phyloP scores from a whole-genome alignment of 2,113 vertebrate genomes.

The Phrynosoma platyrhinos region DNA sequence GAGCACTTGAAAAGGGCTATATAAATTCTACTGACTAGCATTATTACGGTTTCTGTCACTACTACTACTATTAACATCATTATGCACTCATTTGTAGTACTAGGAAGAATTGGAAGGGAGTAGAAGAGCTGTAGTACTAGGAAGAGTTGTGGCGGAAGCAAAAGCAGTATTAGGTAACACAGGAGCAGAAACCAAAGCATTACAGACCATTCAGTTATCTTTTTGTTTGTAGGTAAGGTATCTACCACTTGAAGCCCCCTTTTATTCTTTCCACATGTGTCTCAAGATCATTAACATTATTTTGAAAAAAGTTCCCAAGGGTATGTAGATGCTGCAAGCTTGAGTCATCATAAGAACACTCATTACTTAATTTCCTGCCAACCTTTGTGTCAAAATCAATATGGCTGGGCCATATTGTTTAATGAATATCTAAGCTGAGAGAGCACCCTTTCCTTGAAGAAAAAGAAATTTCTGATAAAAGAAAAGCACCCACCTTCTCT shows the following conservation, averaged over 20 bases:
- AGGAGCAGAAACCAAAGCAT: slow-evolving; percentile 20
- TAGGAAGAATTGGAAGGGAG: too few relatives aligned
- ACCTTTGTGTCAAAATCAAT: slow-evolving; percentile 51
- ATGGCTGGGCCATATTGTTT: slow-evolving; percentile 50
- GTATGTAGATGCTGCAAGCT: slow-evolving; percentile 36
- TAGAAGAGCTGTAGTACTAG: not conserved
- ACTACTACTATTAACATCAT: not conserved
- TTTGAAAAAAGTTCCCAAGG: not conserved
- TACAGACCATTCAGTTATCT: slow-evolving; percentile 26
- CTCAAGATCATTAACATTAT: not conserved
- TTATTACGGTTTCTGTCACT: not conserved
- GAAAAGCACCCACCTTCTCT: slow-evolving; percentile 36
- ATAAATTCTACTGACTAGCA: not conserved
- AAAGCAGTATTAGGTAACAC: not conserved
- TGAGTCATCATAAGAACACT: slow-evolving; percentile 43
- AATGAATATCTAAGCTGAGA: slow-evolving; percentile 68
- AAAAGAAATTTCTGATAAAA: slow-evolving; percentile 52
- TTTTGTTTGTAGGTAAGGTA: not conserved
- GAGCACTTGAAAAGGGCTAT: not conserved
- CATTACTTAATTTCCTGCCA: slow-evolving; percentile 46
- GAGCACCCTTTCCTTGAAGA: slow-evolving; percentile 58
- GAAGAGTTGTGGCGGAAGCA: not conserved
- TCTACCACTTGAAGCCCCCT: slow-evolving; percentile 5
- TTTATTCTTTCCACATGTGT: slow-evolving; percentile 9
- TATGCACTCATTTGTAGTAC: too few relatives aligned